Evolutionary conservation across 1,140 invertebrate species (phyloP).

Genomic region (Manduca sexta): DNA sequence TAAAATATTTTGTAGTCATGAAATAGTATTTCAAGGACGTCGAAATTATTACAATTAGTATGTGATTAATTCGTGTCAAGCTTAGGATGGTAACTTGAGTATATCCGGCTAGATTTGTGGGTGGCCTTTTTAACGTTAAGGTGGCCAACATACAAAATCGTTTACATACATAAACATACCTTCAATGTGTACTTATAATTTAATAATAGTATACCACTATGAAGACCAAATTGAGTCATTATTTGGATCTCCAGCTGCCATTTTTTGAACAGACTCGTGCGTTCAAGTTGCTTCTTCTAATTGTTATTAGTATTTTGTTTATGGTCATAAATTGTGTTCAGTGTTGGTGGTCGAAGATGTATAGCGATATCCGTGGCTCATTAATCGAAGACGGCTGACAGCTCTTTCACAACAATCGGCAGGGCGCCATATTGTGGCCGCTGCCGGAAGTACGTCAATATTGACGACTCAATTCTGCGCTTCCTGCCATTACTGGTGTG

Average conservation of each 20-base stretch:
- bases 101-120: too few relatives aligned
- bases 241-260: constrained; percentile 22
- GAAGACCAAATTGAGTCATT: constrained; percentile 12
- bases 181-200: too few relatives aligned
- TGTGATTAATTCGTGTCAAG: too few relatives aligned
- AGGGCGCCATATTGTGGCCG: constrained; percentile 40
- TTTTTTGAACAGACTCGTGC: constrained; percentile 9
- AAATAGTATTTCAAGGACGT: too few relatives aligned
- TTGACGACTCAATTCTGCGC: constrained; percentile 54
- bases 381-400: constrained; percentile 55
- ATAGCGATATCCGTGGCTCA: constrained; percentile 37
- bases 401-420: constrained; percentile 66
- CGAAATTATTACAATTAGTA: too few relatives aligned
- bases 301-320: neutral
- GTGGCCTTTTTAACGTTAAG: too few relatives aligned
- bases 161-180: too few relatives aligned
- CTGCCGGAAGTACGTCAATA: constrained; percentile 43
- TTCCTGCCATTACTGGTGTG: constrained; percentile 20
- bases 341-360: constrained; percentile 31
- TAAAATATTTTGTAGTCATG: neutral
- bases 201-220: neutral
- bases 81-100: too few relatives aligned
- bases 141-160: too few relatives aligned
- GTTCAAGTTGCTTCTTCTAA: neutral
- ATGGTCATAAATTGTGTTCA: constrained; percentile 11